Evolutionary conservation across 1,140 invertebrate genomes (phyloP), one percentile per base, ranked within the genome.

Genomic region (Trichomalopsis sarcophagae): DNA sequence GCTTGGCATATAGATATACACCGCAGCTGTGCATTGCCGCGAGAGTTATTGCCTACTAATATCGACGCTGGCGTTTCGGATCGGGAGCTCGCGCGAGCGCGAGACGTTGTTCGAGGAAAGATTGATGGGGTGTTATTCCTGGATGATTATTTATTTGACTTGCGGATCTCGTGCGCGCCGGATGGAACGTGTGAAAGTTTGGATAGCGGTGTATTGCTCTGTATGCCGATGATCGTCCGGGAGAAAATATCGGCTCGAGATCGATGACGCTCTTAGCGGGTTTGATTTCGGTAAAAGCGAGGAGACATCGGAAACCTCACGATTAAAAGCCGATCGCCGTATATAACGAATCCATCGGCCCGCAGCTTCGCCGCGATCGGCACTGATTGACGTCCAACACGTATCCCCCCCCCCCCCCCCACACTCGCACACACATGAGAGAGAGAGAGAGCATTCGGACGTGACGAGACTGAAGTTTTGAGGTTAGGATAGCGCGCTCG

Each of bases 381-480:
- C 11, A 71, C 27, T 71, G 69, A 71, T 71, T 71, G 27, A 71
- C 69, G 69, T n/a, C 21, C 55, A n/a, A 62, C 55, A 62, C 7
- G 21, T 62, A 62, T n/a, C 21, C 27, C 27, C 27, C 27, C 27
- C 27, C 27, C 27, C 27, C 1, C 27, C 27, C 27, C 27, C 17
- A 62, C n/a, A 62, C 21, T 7, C 55, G 2, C 17, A 44, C 14
- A 23, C n/a, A 13, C 1, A 27, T 27, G 27, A 27, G 27, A 27
- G 27, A 27, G 27, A 27, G 27, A 27, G 4, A n/a, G 62, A 66
- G 69, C 27, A 4, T 13, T 71, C 23, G 30, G 11, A 71, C 30
- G 69, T 71, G 30, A 33, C 69, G 69, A 33, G 23, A 71, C 69
- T 30, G 30, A 71, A 71, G 69, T 71, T 71, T 71, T 33, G 69